Conservation (phyloP, 1,140 invertebrate species). For the Globodera rostochiensis region DNA sequence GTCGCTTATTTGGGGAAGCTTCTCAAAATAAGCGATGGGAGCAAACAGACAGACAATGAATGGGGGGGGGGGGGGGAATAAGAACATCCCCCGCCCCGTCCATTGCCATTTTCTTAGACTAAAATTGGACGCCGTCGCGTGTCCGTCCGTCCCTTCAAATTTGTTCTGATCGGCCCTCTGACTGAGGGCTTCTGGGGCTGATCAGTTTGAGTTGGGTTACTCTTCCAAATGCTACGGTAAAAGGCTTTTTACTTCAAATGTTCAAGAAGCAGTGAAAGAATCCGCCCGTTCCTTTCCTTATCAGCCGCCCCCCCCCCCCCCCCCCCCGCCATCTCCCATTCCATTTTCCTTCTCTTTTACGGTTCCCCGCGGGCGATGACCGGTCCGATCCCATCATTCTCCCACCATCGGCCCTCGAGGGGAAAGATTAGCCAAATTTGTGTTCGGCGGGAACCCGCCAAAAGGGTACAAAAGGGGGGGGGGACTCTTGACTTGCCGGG, state of each 20-base stretch:
- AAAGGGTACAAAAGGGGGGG: background rate
- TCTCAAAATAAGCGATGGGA: background rate
- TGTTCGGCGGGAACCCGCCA: background rate
- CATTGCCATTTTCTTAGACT: too few species aligned
- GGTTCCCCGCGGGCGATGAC: background rate
- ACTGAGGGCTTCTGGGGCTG: too few species aligned
- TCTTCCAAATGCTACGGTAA: too few species aligned
- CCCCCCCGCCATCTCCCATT: background rate
- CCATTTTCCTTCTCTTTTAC: background rate
- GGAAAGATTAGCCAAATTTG: conserved; percentile 18
- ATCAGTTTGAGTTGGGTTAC: too few species aligned
- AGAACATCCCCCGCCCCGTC: background rate
- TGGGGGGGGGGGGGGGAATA: background rate
- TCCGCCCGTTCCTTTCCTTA: background rate
- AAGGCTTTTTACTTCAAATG: background rate
- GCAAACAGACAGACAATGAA: background rate
- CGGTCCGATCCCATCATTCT: background rate
- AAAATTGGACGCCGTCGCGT: too few species aligned
- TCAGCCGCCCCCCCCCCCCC: background rate
- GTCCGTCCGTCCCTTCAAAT: too few species aligned
- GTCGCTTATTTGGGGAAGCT: background rate
- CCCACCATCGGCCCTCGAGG: background rate
- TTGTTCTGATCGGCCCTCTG: too few species aligned
- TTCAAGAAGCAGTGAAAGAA: background rate
- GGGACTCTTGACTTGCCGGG: background rate